Evolutionary conservation across 2,888 invertebrate species (phyloP), one percentile per base, ranked within the genome.

Genomic region (Adineta ricciae): DNA sequence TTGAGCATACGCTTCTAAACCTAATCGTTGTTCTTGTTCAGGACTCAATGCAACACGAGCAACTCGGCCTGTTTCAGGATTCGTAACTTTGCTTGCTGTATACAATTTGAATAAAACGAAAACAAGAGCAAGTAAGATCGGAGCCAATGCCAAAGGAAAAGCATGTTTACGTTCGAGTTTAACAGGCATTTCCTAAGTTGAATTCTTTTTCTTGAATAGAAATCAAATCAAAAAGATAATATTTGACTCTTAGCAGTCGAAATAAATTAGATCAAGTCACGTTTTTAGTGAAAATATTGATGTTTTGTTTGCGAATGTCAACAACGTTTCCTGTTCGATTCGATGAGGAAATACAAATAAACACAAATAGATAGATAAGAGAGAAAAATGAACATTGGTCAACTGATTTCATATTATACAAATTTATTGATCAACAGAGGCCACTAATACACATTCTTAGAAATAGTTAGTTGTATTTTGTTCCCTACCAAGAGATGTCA

Each of bases 111-210:
- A 78, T 32, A 78, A 32, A 78, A 78, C 41, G 41, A 78, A 78
- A n/a, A 38, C 78, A n/a, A 78, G 11, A 24, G 78, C 78, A 24
- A 78, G 21, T 11, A 78, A 9, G 11, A 78, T 16, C 8, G 78
- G 78, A 1, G 24, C 78, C 9, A 78, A 41, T 78, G 78, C n/a
- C n/a, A 78, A 41, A 24, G 78, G 78, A 24, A 32, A 21, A 9
- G 78, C 78, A 78, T 78, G 78, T 78, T 78, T 78, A 38, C 78
- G 78, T 78, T 78, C 78, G n/a, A 78, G 78, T 78, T 78, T 78
- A 32, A 78, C 9, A 24, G 78, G 78, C 78, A 78, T 78, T 41
- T 78, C 46, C 11, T 46, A 46, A 46, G n/a, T n/a, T 46, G 11
- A 46, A 46, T 46, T 46, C 46, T 46, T 46, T 46, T 11, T 46